These are phyloP conservation scores for Drosophila ironensis DNA, from an alignment of 1,140 invertebrate species.

Conservation along the genomic window DNA sequence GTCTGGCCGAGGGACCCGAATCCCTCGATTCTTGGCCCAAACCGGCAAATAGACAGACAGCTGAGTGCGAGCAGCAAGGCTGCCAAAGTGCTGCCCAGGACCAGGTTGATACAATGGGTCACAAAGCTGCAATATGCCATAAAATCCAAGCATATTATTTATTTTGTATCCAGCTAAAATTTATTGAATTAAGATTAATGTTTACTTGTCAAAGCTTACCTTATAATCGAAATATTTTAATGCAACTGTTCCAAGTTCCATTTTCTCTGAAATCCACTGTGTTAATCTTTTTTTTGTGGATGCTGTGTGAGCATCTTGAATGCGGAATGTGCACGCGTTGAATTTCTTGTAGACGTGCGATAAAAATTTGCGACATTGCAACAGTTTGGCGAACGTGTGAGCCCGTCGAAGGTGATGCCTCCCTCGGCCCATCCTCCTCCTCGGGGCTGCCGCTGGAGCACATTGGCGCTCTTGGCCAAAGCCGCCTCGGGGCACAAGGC, in stretches of 20 bases:
- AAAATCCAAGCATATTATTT: too few species aligned
- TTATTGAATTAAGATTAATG: neutral
- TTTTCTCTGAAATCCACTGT: slow-evolving; percentile 31
- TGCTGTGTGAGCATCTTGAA: slow-evolving; percentile 59
- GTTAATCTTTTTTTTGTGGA: slow-evolving; percentile 24
- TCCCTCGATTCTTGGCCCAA: slow-evolving; percentile 24
- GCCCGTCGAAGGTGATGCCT: slow-evolving; percentile 36
- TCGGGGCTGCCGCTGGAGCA: neutral
- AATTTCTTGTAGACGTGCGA: slow-evolving; percentile 81
- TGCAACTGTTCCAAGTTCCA: neutral
- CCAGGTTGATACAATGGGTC: neutral
- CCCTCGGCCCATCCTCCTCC: neutral
- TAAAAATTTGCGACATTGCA: slow-evolving; percentile 81
- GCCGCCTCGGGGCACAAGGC: slow-evolving; percentile 54
- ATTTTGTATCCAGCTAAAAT: neutral
- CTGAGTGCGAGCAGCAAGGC: slow-evolving; percentile 61
- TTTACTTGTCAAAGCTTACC: neutral
- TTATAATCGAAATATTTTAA: neutral
- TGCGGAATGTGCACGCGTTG: slow-evolving; percentile 78
- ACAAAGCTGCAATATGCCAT: too few species aligned
- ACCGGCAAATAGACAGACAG: slow-evolving; percentile 70
- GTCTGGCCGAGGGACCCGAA: slow-evolving; percentile 14
- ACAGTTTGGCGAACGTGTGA: slow-evolving; percentile 74
- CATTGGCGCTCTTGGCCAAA: slow-evolving; percentile 64
- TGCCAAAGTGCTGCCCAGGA: slow-evolving; percentile 41